These are phyloP conservation scores for Mormyrops boulengeri DNA, from an alignment of 2,797 vertebrate species.

Conservation along the genomic window DNA sequence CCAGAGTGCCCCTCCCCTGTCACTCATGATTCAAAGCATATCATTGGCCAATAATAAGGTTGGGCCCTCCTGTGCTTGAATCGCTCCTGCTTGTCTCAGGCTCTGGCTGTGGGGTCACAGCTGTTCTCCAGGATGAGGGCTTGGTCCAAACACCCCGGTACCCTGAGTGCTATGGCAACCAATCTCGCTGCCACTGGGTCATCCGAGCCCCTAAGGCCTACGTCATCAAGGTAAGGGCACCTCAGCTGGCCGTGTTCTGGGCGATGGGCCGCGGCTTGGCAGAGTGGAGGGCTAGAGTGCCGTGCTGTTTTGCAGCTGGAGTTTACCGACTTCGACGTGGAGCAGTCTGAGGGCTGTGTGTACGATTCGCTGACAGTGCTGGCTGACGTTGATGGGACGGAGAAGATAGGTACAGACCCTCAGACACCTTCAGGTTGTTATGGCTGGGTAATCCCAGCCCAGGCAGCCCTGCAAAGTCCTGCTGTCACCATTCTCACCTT, in stretches of 20 bases:
- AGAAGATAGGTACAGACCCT: slow-evolving; percentile 59
- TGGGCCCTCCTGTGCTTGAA: neutral
- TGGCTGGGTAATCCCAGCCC: neutral
- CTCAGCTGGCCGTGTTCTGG: neutral
- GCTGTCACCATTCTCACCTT: neutral
- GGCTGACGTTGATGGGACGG: slow-evolving; percentile 54
- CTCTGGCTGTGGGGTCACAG: slow-evolving; percentile 61
- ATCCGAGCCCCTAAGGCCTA: slow-evolving; percentile 62
- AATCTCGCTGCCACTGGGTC: slow-evolving; percentile 66
- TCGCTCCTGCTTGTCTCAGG: slow-evolving; percentile 33
- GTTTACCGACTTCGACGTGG: slow-evolving; percentile 69
- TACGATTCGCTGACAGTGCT: slow-evolving; percentile 64
- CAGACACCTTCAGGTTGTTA: neutral
- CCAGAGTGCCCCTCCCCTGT: neutral
- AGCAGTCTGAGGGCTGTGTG: slow-evolving; percentile 65
- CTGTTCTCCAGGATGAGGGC: slow-evolving; percentile 61
- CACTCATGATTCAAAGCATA: neutral
- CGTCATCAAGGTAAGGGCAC: slow-evolving; percentile 63
- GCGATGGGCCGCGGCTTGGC: neutral
- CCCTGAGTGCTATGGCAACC: slow-evolving; percentile 62
- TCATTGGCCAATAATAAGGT: neutral
- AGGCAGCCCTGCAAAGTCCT: neutral
- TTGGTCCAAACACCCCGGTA: slow-evolving; percentile 62
- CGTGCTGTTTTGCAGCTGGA: slow-evolving; percentile 56
- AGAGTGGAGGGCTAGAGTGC: neutral